phyloP scores from a whole-genome alignment of 2,888 invertebrate genomes.

The Macrosiphum euphorbiae region DNA sequence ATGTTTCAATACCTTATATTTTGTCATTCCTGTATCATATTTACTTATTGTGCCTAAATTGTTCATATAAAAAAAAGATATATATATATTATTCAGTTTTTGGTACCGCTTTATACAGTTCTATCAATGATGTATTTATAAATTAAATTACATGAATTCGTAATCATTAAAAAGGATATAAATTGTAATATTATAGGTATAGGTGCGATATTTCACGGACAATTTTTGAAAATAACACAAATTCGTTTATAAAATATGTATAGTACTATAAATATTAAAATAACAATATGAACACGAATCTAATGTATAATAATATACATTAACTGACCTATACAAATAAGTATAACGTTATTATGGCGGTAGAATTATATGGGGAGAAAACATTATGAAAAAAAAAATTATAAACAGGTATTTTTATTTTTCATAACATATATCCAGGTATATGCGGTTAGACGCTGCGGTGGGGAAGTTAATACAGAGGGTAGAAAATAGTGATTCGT shows the following conservation, averaged over 20 bases:
- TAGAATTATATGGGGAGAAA: background rate
- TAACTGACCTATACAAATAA: background rate
- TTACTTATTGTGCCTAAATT: no score
- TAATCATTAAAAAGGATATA: background rate
- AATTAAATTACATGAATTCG: background rate
- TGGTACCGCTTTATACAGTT: background rate
- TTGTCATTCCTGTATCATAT: no score
- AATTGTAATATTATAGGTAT: background rate
- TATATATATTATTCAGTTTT: background rate
- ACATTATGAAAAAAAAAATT: background rate
- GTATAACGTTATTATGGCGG: background rate
- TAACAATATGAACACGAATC: background rate
- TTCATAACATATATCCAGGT: background rate
- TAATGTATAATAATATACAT: background rate
- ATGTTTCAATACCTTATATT: no score
- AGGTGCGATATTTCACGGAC: background rate
- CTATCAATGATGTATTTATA: background rate
- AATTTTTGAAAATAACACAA: background rate
- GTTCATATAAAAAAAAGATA: no score
- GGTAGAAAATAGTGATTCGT: constrained; percentile 45
- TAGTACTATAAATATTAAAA: background rate
- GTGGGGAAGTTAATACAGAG: constrained; percentile 35
- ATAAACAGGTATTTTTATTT: constrained; percentile 30
- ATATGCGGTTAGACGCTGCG: background rate
- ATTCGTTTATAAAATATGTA: background rate